Evolutionary conservation across 2,113 vertebrate species (phyloP).

Genomic region (Oxyruncus cristatus): DNA sequence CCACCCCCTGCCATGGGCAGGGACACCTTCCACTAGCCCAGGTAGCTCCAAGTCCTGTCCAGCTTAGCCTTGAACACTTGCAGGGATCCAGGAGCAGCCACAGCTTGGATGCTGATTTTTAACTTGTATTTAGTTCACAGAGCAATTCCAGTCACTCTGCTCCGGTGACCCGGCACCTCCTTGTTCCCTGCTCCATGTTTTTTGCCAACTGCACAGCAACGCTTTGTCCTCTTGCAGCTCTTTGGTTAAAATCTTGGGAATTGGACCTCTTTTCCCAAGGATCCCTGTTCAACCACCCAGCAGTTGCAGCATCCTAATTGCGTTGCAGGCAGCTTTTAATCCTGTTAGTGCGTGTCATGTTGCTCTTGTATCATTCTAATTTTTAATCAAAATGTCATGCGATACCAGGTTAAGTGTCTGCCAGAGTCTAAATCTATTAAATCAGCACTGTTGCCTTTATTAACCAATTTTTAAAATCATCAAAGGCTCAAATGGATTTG

Average conservation of each 20-base stretch:
- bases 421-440: not conserved
- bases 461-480: not conserved
- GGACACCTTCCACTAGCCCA: not conserved
- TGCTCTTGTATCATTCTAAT: not conserved
- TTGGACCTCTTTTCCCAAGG: accelerated
- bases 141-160: accelerated
- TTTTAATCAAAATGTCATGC: not conserved
- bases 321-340: not conserved
- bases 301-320: not conserved
- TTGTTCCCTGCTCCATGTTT: accelerated
- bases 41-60: not conserved
- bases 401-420: not conserved
- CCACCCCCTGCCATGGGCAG: not conserved
- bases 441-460: not conserved
- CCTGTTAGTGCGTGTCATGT: not conserved
- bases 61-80: not conserved
- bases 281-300: not conserved
- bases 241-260: not conserved
- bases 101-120: not conserved
- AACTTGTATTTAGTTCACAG: not conserved
- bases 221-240: not conserved
- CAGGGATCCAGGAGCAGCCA: not conserved
- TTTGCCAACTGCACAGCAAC: accelerated
- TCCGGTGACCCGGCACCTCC: not conserved
- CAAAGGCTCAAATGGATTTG: not conserved